These are phyloP conservation scores for Cosmopolites sordidus DNA, from an alignment of 2,888 invertebrate genomes.

Conservation along the genomic window DNA sequence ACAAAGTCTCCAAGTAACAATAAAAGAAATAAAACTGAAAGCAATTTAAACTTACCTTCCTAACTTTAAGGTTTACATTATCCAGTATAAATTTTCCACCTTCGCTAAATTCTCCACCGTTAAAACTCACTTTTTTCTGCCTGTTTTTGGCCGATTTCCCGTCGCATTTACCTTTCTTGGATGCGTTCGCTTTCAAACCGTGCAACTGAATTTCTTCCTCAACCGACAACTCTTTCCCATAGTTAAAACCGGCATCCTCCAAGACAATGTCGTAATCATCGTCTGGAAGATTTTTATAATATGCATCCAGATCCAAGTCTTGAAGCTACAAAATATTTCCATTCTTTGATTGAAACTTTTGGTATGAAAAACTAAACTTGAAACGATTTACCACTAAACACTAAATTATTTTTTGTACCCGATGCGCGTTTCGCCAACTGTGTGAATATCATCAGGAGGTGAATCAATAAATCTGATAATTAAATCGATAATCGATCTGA, in stretches of 20 bases:
- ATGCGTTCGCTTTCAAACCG: conserved; percentile 31
- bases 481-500: too few species aligned
- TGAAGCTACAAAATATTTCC: too few species aligned
- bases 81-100: conserved; percentile 42
- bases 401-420: too few species aligned
- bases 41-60: conserved; percentile 44
- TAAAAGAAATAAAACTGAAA: too few species aligned
- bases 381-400: too few species aligned
- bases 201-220: conserved; percentile 42
- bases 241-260: conserved; percentile 58
- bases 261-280: conserved; percentile 53
- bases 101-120: conserved; percentile 24
- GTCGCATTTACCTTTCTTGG: conserved; percentile 50
- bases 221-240: conserved; percentile 50
- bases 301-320: conserved; percentile 59
- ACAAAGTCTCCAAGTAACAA: too few species aligned
- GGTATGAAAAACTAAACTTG: too few species aligned
- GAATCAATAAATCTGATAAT: too few species aligned
- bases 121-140: conserved; percentile 34
- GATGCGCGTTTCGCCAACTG: too few species aligned
- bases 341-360: too few species aligned
- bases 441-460: too few species aligned
- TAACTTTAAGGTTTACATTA: conserved; percentile 46
- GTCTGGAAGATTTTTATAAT: conserved; percentile 52
- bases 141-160: conserved; percentile 38